These are phyloP conservation scores for Aepyceros melampus DNA, from an alignment of 2,113 vertebrate genomes.

Conservation along the genomic window DNA sequence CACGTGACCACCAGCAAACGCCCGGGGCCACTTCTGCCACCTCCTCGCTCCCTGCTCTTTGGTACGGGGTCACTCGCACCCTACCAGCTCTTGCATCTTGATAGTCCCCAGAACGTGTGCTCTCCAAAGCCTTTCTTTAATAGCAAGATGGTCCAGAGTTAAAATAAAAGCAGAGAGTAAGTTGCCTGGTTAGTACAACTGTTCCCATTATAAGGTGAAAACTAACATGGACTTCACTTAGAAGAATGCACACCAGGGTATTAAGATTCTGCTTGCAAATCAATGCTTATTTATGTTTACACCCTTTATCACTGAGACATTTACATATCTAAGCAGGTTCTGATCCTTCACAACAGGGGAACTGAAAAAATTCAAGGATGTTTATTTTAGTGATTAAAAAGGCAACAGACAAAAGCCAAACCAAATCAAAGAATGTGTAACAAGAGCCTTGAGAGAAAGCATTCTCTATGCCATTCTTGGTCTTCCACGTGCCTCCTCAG, in stretches of 20 bases:
- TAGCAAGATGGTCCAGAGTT: not conserved
- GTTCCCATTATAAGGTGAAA: constrained; percentile 20
- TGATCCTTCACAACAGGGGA: constrained; percentile 37
- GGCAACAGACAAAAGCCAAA: not conserved
- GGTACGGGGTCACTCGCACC: not conserved
- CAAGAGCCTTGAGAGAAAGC: constrained; percentile 20
- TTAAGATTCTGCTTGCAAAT: constrained; percentile 14
- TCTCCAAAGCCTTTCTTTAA: constrained; percentile 19
- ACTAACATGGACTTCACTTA: not conserved
- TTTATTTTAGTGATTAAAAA: constrained; percentile 41
- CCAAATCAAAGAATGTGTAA: not conserved
- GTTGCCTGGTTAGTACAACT: constrained; percentile 11
- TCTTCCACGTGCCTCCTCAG: not conserved
- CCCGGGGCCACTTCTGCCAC: not conserved
- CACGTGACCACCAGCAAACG: too few relatives aligned
- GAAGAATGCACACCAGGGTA: not conserved
- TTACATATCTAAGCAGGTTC: constrained; percentile 37
- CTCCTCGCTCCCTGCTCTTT: not conserved
- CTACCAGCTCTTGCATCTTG: not conserved
- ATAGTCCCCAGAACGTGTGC: not conserved
- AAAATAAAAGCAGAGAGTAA: not conserved
- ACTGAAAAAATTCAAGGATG: constrained; percentile 39
- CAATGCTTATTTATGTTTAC: constrained; percentile 6
- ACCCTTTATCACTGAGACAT: not conserved
- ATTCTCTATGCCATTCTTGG: not conserved